Evolutionary conservation across 2,113 vertebrate genomes (phyloP).

Genomic region (Pedionomus torquatus): DNA sequence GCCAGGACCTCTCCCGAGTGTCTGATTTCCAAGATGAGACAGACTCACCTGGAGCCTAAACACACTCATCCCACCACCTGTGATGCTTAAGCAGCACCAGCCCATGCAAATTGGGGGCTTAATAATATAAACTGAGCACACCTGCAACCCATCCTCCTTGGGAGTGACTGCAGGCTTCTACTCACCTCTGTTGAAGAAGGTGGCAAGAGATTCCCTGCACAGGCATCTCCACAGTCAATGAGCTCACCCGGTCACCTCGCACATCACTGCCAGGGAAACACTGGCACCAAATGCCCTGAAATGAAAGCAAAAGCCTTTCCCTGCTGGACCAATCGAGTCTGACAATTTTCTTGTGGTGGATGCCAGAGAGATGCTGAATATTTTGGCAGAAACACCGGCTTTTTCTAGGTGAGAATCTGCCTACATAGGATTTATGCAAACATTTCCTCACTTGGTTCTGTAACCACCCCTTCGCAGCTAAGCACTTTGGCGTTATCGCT

Average conservation of each 20-base stretch:
- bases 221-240: not conserved
- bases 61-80: not conserved
- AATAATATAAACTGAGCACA: not conserved
- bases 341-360: slow-evolving; percentile 28
- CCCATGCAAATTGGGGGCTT: not conserved
- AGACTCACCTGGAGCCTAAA: not conserved
- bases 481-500: not conserved
- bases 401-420: slow-evolving; percentile 66
- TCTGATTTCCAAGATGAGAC: not conserved
- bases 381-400: slow-evolving; percentile 27
- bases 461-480: slow-evolving; percentile 31
- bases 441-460: slow-evolving; percentile 51
- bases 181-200: slow-evolving; percentile 4
- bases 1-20: not conserved
- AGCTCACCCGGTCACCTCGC: not conserved
- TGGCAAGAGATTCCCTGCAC: not conserved
- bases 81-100: not conserved
- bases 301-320: slow-evolving; percentile 26
- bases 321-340: slow-evolving; percentile 1
- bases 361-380: slow-evolving; percentile 46
- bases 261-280: not conserved
- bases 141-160: not conserved
- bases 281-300: not conserved
- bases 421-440: slow-evolving; percentile 61
- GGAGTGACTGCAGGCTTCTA: not conserved